phyloP scores from a whole-genome alignment of 2,113 vertebrate species.

The Pholis gunnellus region DNA sequence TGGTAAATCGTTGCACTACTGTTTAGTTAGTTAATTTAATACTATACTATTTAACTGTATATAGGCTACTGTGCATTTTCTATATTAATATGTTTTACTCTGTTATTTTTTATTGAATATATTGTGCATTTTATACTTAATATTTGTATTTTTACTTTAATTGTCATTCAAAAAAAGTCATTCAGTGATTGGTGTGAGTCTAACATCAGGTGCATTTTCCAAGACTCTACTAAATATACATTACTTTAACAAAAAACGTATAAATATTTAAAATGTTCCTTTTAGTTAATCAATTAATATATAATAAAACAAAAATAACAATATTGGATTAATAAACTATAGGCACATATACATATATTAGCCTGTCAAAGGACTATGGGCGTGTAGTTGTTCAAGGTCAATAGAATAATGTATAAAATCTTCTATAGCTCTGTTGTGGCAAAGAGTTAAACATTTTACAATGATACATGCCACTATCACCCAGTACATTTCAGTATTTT shows the following conservation, averaged over 20 bases:
- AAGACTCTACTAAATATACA: not conserved
- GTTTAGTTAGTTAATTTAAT: too few species aligned
- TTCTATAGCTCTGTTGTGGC: not conserved
- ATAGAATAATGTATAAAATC: too few species aligned
- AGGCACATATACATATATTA: not conserved
- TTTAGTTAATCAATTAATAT: not conserved
- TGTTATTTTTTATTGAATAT: too few species aligned
- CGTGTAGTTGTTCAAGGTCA: not conserved
- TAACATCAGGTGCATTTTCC: not conserved
- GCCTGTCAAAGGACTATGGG: not conserved
- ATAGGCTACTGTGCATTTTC: too few species aligned
- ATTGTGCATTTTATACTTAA: too few species aligned
- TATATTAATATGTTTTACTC: too few species aligned
- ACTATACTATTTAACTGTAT: too few species aligned
- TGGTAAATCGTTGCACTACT: too few species aligned
- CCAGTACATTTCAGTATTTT: not conserved
- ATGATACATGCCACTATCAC: not conserved
- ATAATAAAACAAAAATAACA: not conserved
- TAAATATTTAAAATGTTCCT: not conserved
- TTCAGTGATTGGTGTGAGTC: not conserved
- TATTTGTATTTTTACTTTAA: too few species aligned
- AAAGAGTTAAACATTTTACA: not conserved
- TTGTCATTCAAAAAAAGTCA: too few species aligned
- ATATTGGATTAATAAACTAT: not conserved
- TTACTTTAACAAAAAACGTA: not conserved